Evolutionary conservation across 2,888 invertebrate species (phyloP), one percentile per base, ranked within the genome.

Genomic region (Mimas tiliae): DNA sequence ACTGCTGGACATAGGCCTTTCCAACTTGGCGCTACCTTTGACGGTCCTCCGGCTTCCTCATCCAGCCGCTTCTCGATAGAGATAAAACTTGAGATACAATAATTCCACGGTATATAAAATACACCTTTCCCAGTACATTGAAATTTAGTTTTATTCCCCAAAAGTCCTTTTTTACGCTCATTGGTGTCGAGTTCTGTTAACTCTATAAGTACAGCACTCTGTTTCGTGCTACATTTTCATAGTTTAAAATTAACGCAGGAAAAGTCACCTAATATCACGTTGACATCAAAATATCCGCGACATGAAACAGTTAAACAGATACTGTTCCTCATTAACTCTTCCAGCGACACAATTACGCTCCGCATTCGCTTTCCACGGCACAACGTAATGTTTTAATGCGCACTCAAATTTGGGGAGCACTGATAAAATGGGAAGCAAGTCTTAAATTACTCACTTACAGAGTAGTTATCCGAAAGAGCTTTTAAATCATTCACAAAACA

Each of bases 401-500:
- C 90, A 90, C 92, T 93, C 88, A 90, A 93, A 93, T 91, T 93
- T 92, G 86, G 91, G 92, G 90, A 91, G 92, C 88, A 86, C 91
- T 91, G 91, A 91, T 92, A 91, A 91, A 93, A 93, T 91, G 89
- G 90, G 92, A 91, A 93, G 87, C 89, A 90, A 91, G 92, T 88
- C 91, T 92, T 92, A 91, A 91, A 93, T 93, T 93, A 93, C 93
- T 93, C 93, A 93, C 93, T 93, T 93, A 93, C 93, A 86, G 89
- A 91, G 93, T 93, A 93, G 93, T 93, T 93, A 93, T 93, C 91
- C 91, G 93, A 93, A 93, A 93, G 93, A 93, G 93, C 93, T 93
- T 93, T 93, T 93, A 93, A 93, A 93, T 93, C 93, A 93, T 93
- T 93, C 93, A 93, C 93, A 93, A 93, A 93, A 93, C 93, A 93